phyloP scores from a whole-genome alignment of 2,888 invertebrate species.

The Palloptera scutellata region DNA sequence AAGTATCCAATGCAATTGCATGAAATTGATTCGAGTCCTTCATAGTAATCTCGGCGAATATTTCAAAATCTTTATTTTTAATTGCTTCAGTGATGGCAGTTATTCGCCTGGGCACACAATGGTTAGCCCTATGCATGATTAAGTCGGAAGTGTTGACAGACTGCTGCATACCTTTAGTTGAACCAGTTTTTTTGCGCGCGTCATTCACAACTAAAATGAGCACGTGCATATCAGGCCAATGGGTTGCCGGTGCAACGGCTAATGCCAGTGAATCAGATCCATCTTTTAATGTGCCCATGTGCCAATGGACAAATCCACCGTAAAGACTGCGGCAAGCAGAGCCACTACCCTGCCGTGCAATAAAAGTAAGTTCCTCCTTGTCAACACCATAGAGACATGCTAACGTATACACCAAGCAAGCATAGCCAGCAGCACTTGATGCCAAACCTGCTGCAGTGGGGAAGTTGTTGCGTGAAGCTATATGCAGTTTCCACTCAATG shows the following conservation, averaged over 20 bases:
- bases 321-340: conserved; percentile 95
- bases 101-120: conserved; percentile 78
- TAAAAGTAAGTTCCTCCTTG: conserved; percentile 77
- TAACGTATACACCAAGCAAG: conserved; percentile 85
- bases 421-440: conserved; percentile 98
- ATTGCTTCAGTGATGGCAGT: conserved; percentile 66
- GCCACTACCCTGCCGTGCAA: conserved; percentile 90
- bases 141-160: conserved; percentile 83
- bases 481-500: conserved; percentile 77
- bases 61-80: conserved; percentile 75
- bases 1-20: conserved; percentile 91
- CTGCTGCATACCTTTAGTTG: conserved; percentile 88
- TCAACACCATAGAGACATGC: conserved; percentile 78
- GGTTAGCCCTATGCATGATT: conserved; percentile 75
- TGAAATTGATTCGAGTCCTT: conserved; percentile 98
- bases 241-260: conserved; percentile 74
- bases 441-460: conserved; percentile 98
- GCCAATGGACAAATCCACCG: conserved; percentile 97
- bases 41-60: conserved; percentile 95
- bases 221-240: conserved; percentile 92
- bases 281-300: conserved; percentile 71
- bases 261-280: conserved; percentile 81
- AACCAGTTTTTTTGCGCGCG: conserved; percentile 81
- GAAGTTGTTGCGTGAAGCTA: conserved; percentile 94
- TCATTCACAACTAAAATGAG: conserved; percentile 90